Evolutionary conservation across 2,113 vertebrate genomes (phyloP).

Genomic region (Haplotaxodon microlepis): DNA sequence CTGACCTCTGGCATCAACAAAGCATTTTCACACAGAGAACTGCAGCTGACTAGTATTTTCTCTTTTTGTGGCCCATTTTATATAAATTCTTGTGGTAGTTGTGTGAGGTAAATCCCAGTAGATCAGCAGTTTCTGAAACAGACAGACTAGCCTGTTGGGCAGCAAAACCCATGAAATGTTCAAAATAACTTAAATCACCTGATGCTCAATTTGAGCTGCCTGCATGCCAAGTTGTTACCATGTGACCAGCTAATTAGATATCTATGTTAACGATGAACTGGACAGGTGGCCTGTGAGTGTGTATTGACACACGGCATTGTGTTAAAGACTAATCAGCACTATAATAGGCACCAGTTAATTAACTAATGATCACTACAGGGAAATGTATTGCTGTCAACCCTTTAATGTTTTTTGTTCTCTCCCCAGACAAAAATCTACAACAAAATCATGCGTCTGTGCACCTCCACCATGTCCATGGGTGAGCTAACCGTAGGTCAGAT

Average conservation of each 20-base stretch:
- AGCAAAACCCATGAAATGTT: not conserved
- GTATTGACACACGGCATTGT: not conserved
- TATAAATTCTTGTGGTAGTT: not conserved
- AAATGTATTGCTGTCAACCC: fast-evolving
- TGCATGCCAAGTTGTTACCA: not conserved
- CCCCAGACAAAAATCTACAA: conserved; percentile 96
- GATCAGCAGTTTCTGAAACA: not conserved
- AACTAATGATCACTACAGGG: not conserved
- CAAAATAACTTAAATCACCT: not conserved
- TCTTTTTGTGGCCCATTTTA: not conserved
- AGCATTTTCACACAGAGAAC: not conserved
- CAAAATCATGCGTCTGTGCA: conserved; percentile 96
- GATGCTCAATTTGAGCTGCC: not conserved
- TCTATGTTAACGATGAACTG: not conserved
- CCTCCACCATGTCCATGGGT: conserved; percentile 97
- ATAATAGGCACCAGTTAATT: not conserved
- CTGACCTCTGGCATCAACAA: not conserved
- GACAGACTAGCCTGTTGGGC: not conserved
- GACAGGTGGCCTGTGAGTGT: not conserved
- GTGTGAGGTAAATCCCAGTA: not conserved
- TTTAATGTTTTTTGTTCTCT: not conserved
- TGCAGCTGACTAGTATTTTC: not conserved
- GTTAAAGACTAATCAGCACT: not conserved
- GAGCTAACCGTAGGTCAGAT: conserved; percentile 95
- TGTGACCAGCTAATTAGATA: not conserved